Conservation (phyloP, 1,140 invertebrate genomes). For the Nephotettix cincticeps region DNA sequence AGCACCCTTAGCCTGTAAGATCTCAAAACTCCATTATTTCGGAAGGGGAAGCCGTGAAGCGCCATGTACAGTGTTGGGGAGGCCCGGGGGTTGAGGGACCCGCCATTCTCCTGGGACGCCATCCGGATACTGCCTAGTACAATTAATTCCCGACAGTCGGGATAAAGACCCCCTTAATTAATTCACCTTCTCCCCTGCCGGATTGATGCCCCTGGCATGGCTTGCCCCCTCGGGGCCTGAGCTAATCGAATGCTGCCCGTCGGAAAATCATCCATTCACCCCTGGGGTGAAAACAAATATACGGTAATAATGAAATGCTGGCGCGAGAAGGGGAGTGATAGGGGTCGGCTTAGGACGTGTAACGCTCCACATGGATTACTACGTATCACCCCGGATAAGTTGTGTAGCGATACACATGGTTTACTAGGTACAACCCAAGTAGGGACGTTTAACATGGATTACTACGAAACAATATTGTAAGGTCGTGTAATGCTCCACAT, state of each 20-base stretch:
- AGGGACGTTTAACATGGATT: too few relatives aligned
- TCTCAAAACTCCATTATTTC: too few relatives aligned
- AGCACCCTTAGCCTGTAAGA: too few relatives aligned
- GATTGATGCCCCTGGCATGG: background rate
- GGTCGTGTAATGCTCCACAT: too few relatives aligned
- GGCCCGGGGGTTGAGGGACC: too few relatives aligned
- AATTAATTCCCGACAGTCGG: conserved; percentile 7
- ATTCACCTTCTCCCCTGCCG: background rate
- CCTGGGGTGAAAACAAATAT: conserved; percentile 12
- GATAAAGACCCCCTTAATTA: conserved; percentile 7
- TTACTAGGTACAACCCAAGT: too few relatives aligned
- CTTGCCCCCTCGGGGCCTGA: background rate
- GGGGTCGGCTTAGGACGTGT: background rate
- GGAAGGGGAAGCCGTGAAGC: too few relatives aligned
- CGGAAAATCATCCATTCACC: background rate
- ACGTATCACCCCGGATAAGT: too few relatives aligned
- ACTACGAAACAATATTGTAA: too few relatives aligned
- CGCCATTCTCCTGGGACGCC: background rate
- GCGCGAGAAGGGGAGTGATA: background rate
- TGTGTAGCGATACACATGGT: too few relatives aligned
- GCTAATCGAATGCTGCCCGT: conserved; percentile 7
- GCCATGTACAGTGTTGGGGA: too few relatives aligned
- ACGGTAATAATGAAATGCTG: conserved; percentile 7
- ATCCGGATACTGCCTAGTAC: background rate
- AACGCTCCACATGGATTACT: too few relatives aligned